phyloP scores from a whole-genome alignment of 2,113 vertebrate genomes.

The Mobula hypostoma region DNA sequence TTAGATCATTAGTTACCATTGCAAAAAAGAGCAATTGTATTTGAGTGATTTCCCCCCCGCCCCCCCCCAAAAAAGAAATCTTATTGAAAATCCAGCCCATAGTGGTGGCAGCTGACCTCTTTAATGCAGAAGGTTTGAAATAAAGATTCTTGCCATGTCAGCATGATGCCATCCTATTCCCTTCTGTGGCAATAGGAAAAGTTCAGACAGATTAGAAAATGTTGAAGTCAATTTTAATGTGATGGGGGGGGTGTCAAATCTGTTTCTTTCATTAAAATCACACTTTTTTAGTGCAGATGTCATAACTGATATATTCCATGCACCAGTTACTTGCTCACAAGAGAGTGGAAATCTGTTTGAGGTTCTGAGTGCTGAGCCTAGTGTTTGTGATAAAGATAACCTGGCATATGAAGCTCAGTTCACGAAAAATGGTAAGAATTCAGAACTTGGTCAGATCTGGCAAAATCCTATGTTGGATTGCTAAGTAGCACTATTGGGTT shows the following conservation, averaged over 20 bases:
- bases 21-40: too few relatives aligned
- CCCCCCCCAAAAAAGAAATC: too few relatives aligned
- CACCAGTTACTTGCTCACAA: background rate
- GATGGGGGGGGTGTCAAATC: background rate
- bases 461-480: background rate
- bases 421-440: conserved; percentile 19
- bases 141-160: too few relatives aligned
- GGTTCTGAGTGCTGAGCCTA: background rate
- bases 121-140: too few relatives aligned
- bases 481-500: background rate
- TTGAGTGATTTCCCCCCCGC: too few relatives aligned
- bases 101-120: too few relatives aligned
- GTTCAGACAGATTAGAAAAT: too few relatives aligned
- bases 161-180: too few relatives aligned
- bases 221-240: background rate
- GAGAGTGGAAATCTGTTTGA: background rate
- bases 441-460: background rate
- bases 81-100: too few relatives aligned
- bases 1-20: too few relatives aligned
- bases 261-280: background rate
- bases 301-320: background rate
- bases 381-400: background rate
- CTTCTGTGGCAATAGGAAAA: too few relatives aligned
- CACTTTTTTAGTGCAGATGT: conserved; percentile 1
- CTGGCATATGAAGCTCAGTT: conserved; percentile 35